phyloP scores from a whole-genome alignment of 1,140 invertebrate species.

The Dolichoris vasculosae region DNA sequence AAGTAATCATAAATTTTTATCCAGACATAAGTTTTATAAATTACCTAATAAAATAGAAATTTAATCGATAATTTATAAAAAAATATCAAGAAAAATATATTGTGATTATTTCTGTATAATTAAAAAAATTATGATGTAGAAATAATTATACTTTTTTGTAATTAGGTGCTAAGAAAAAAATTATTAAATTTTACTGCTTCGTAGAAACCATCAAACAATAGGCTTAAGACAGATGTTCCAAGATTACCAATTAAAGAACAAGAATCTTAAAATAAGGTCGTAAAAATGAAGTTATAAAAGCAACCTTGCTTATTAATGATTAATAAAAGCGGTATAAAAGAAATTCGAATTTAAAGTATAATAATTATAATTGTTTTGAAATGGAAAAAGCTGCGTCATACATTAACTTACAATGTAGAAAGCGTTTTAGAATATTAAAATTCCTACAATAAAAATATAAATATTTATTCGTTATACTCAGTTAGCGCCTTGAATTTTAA shows the following conservation, averaged over 20 bases:
- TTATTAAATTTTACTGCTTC: slow-evolving; percentile 38
- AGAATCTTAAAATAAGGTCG: slow-evolving; percentile 22
- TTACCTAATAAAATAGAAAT: no score
- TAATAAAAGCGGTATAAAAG: not conserved
- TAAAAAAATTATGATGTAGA: not conserved
- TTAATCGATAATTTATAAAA: not conserved
- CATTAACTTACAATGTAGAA: slow-evolving; percentile 22
- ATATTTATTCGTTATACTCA: not conserved
- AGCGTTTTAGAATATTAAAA: not conserved
- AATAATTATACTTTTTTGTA: not conserved
- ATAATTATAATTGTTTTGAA: not conserved
- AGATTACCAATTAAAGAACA: slow-evolving; percentile 21
- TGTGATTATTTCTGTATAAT: not conserved
- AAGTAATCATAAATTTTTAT: no score
- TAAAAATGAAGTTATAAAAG: slow-evolving; percentile 21
- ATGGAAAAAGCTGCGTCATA: not conserved
- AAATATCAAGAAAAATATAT: not conserved
- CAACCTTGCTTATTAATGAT: not conserved
- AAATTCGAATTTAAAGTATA: slow-evolving; percentile 4
- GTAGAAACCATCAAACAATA: slow-evolving; percentile 24
- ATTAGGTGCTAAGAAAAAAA: not conserved
- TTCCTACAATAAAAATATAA: not conserved
- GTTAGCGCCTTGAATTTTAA: not conserved
- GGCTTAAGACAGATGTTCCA: slow-evolving; percentile 6
- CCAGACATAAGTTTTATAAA: no score